Evolutionary conservation across 1,140 invertebrate genomes (phyloP).

Genomic region (Ceratosolen fusciceps): DNA sequence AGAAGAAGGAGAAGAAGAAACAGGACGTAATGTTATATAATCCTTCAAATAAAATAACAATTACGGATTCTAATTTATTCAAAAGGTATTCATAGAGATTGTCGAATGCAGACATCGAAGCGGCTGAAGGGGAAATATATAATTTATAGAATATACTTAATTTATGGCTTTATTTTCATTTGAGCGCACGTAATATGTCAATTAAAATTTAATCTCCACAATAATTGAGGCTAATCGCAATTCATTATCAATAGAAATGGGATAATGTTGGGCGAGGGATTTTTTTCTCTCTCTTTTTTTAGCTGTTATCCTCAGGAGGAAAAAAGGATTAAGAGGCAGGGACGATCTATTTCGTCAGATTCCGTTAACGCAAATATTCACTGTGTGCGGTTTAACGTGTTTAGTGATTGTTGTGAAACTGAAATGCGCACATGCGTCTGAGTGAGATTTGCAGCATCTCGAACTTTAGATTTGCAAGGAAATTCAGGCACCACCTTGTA

Average conservation of each 20-base stretch:
- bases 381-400: not conserved
- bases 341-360: not conserved
- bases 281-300: not conserved
- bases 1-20: no score
- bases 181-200: not conserved
- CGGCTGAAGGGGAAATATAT: not conserved
- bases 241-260: not conserved
- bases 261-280: not conserved
- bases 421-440: not conserved
- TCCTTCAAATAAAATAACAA: not conserved
- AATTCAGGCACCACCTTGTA: no score
- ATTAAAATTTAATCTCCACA: not conserved
- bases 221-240: not conserved
- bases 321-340: not conserved
- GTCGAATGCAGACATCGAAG: not conserved
- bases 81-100: not conserved
- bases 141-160: not conserved
- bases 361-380: not conserved
- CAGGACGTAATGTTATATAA: not conserved
- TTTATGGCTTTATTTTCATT: not conserved
- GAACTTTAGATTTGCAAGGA: no score
- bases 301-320: not conserved
- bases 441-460: no score
- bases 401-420: not conserved
- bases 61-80: conserved; percentile 7